Conservation (phyloP, 2,888 invertebrate genomes). For the Lordiphosa fenestrarum region DNA sequence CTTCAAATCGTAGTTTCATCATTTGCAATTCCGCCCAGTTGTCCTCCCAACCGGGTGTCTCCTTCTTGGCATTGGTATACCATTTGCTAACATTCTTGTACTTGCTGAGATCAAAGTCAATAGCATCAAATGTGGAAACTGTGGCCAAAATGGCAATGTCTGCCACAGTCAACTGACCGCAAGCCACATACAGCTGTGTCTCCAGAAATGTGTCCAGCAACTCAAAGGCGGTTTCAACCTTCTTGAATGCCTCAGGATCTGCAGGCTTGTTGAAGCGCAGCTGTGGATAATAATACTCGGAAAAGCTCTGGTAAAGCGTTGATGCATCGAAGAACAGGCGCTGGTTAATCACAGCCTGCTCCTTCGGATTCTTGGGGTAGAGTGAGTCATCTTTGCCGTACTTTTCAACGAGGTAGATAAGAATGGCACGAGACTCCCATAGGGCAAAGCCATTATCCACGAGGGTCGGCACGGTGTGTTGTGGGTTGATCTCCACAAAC, state of each 20-base stretch:
- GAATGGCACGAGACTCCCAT: slow-evolving; percentile 92
- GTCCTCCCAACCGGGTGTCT: slow-evolving; percentile 82
- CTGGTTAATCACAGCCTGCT: slow-evolving; percentile 88
- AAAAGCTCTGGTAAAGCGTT: slow-evolving; percentile 85
- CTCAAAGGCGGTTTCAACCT: slow-evolving; percentile 84
- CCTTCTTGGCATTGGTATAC: slow-evolving; percentile 83
- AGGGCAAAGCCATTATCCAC: slow-evolving; percentile 89
- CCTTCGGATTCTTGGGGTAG: slow-evolving; percentile 87
- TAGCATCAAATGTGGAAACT: slow-evolving; percentile 80
- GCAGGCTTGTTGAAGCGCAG: slow-evolving; percentile 83
- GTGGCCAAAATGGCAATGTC: slow-evolving; percentile 86
- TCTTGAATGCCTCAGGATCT: slow-evolving; percentile 85
- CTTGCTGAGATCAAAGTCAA: slow-evolving; percentile 24
- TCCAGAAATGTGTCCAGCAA: slow-evolving; percentile 86
- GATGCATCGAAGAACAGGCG: slow-evolving; percentile 89
- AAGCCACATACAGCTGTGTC: slow-evolving; percentile 86
- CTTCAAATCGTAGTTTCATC: slow-evolving; percentile 76
- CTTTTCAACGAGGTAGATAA: slow-evolving; percentile 88
- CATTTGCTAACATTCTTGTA: slow-evolving; percentile 36
- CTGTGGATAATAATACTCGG: slow-evolving; percentile 85
- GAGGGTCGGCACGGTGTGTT: slow-evolving; percentile 90
- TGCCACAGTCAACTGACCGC: slow-evolving; percentile 87
- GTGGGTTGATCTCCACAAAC: slow-evolving; percentile 88
- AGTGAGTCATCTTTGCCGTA: slow-evolving; percentile 88
- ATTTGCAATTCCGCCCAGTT: slow-evolving; percentile 81